Base-by-base conservation (phyloP, 2,113 vertebrate genomes). In the Anarrhichthys ocellatus region DNA sequence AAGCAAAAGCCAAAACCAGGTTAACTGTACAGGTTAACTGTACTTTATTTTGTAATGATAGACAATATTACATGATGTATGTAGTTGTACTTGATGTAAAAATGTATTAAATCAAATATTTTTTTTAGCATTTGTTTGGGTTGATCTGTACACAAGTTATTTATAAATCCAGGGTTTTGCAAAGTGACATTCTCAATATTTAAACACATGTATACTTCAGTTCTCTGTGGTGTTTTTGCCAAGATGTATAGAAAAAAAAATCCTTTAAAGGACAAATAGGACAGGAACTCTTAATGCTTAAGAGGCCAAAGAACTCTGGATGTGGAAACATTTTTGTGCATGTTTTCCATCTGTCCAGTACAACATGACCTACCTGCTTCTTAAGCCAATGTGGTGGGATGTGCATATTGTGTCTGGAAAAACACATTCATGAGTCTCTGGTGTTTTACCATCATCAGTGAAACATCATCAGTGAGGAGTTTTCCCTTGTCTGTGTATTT, bases 31-130 rank as follows among this genome's bases (percentile, higher is more conserved):
- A 75, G 42, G 4, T 63, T 63, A 65, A 68, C 32, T 81, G 42
- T 75, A 68, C 27, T 27, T 27, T 81, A 22, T 86, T 89, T 85
- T 88, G 52, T 34, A 84, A 74, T 20, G 14, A 71, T 86, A 90
- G 72, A 6, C 63, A 50, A 77, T 48, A 65, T 73, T 29, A 50
- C 5, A 77, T 54, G 2, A 22, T 85, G 50, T 87, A 82, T 66
- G n/a, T 73, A 78, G 65, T 61, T 86, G 63, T 5, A 17, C 15
- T 17, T 46, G 17, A 46, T 46, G 44, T 67, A 73, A 66, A 80
- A 80, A 69, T 29, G 2, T 67, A 61, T 67, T 22, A 15, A 69
- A 81, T 71, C 8, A 67, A 64, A 65, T 0, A 1, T 58, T 52
- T 69, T 87, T 87, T 84, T 10, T 88, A 86, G 85, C 27, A 64